phyloP scores from a whole-genome alignment of 2,888 invertebrate genomes.

The Blastobasis adustella region DNA sequence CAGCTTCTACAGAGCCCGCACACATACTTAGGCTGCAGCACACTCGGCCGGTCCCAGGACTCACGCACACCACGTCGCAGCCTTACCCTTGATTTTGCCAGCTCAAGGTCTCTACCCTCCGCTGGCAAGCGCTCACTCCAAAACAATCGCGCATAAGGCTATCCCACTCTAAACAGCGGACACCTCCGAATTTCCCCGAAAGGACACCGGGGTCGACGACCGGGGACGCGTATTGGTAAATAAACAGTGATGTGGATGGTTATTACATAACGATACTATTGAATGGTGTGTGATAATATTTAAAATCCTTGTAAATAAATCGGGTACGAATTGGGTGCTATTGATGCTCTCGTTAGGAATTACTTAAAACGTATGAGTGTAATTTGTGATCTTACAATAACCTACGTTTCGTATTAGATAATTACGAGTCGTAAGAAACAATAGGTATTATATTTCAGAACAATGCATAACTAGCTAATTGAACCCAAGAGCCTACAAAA shows the following conservation, averaged over 20 bases:
- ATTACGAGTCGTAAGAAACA: too few relatives aligned
- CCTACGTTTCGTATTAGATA: too few relatives aligned
- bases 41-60: slow-evolving; percentile 37
- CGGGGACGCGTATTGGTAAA: slow-evolving; percentile 69
- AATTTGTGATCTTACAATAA: too few relatives aligned
- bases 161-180: slow-evolving; percentile 56
- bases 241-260: slow-evolving; percentile 52
- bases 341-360: too few relatives aligned
- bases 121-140: slow-evolving; percentile 44
- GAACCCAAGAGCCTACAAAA: too few relatives aligned
- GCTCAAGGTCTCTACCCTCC: slow-evolving; percentile 74
- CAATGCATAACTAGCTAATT: too few relatives aligned
- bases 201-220: slow-evolving; percentile 56
- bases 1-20: neutral
- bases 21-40: slow-evolving; percentile 11
- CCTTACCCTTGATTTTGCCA: slow-evolving; percentile 74
- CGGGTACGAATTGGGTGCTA: too few relatives aligned
- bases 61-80: slow-evolving; percentile 49
- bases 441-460: too few relatives aligned
- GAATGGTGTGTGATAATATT: slow-evolving; percentile 11
- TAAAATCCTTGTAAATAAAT: too few relatives aligned
- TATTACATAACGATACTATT: slow-evolving; percentile 35
- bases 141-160: slow-evolving; percentile 36
- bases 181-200: slow-evolving; percentile 64
- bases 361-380: too few relatives aligned